Evolutionary conservation across 2,888 invertebrate genomes (phyloP), one percentile per base, ranked within the genome.

Genomic region (Drosophila kokeensis): DNA sequence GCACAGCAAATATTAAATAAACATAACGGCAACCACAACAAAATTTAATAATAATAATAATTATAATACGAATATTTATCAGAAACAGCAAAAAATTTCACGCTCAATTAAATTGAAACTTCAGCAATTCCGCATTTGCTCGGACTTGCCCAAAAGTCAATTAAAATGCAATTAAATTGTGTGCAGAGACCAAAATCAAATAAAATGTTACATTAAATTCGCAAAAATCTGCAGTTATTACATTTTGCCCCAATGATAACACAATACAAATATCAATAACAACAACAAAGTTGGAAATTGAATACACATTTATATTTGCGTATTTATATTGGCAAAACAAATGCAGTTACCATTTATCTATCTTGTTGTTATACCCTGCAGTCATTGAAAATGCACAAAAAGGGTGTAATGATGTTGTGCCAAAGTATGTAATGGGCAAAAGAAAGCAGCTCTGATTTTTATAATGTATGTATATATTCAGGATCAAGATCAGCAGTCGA

Each of bases 121-220:
- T 70, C 15, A 18, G 27, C 21, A 42, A 63, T 38, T 69, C 57
- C 63, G 55, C 45, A 65, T 70, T 69, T 50, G 42, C 32, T 55
- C 53, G 48, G 53, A 66, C 65, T 61, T 67, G 32, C 59, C 18
- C 58, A 53, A 61, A 68, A 62, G 71, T 32, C 85, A 81, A 87
- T 84, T 83, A 87, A 84, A 87, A 74, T 76, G 61, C 83, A 81
- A 87, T 84, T 85, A 69, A 79, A 76, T 62, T 68, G 50, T 64
- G 54, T 64, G 64, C 71, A 59, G 40, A 71, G 55, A 40, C 38
- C 32, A 52, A 60, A 65, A 79, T 79, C 55, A 60, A 79, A 69
- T 71, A 63, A 71, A 66, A 63, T 64, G 55, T 66, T 52, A 61
- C 63, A 75, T 68, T 57, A 62, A 64, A 54, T 38, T 54, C 15